Conservation (phyloP, 2,797 vertebrate genomes). For the Agapornis canus region DNA sequence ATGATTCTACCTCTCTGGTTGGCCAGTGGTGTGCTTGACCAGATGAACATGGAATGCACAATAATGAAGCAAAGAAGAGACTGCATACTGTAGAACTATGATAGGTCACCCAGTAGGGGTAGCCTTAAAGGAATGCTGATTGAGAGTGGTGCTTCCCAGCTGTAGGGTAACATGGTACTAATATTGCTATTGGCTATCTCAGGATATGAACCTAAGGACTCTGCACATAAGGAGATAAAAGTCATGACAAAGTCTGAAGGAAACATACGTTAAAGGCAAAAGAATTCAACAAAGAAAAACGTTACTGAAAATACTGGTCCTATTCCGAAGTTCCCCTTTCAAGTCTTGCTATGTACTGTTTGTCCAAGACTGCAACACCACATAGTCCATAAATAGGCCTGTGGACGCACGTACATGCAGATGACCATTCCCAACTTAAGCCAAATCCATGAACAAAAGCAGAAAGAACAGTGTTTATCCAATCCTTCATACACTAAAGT, state of each 20-base stretch:
- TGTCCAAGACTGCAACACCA: background rate
- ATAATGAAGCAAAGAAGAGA: background rate
- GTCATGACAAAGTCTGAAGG: background rate
- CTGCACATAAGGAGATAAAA: background rate
- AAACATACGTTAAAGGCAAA: background rate
- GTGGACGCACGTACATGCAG: background rate
- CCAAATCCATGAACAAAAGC: background rate
- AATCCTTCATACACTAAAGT: background rate
- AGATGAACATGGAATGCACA: background rate
- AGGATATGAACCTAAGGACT: background rate
- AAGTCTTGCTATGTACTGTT: background rate
- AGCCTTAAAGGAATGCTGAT: background rate
- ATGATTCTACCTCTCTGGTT: rapidly evolving
- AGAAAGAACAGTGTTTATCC: background rate
- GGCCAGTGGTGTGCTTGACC: background rate
- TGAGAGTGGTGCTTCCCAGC: background rate
- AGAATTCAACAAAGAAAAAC: background rate
- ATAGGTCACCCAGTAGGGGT: background rate
- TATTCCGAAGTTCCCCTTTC: background rate
- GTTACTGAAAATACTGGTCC: background rate
- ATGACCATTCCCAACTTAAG: background rate
- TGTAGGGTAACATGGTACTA: background rate
- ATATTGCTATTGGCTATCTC: too few species aligned
- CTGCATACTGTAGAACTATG: rapidly evolving
- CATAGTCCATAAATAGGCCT: background rate